A percentile compares a stretch with the other conserved stretches of the same genome.
Conservation (phyloP, 1,140 invertebrate species). For the Musca domestica region DNA sequence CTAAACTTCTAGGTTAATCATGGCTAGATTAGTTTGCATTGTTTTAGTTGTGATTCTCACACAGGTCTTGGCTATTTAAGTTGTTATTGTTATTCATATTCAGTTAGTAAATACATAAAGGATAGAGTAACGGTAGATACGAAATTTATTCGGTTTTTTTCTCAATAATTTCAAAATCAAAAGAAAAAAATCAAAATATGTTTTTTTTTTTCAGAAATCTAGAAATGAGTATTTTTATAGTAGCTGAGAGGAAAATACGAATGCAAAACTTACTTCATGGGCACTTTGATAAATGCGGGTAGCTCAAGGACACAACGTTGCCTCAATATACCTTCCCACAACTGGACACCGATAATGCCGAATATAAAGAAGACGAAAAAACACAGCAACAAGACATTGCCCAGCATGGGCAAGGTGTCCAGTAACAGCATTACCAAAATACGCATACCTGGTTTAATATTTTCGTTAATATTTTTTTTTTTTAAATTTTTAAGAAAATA, state of each 20-base stretch:
- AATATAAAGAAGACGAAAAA: constrained; percentile 99
- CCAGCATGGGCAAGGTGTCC: constrained; percentile 98
- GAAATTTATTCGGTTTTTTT: too few relatives aligned
- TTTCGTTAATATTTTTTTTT: background rate
- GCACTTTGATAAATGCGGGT: background rate
- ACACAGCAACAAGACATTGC: constrained; percentile 96
- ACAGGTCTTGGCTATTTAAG: too few relatives aligned
- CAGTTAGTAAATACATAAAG: too few relatives aligned
- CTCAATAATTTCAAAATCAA: background rate
- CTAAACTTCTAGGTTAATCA: too few relatives aligned
- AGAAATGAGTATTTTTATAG: too few relatives aligned
- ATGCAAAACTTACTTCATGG: constrained; percentile 12
- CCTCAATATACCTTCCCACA: constrained; percentile 95
- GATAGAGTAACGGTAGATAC: too few relatives aligned
- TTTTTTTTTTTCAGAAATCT: background rate
- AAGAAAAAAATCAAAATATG: too few relatives aligned
- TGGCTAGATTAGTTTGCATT: too few relatives aligned
- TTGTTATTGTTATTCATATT: too few relatives aligned
- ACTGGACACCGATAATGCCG: constrained; percentile 97
- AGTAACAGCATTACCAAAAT: constrained; percentile 98
- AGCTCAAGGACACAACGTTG: constrained; percentile 84
- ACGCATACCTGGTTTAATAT: constrained; percentile 78
- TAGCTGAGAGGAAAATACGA: background rate
- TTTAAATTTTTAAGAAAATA: background rate
- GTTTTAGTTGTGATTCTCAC: too few relatives aligned